Evolutionary conservation across 2,888 invertebrate species (phyloP), one percentile per base, ranked within the genome.

Genomic region (Ophion slaviceki): DNA sequence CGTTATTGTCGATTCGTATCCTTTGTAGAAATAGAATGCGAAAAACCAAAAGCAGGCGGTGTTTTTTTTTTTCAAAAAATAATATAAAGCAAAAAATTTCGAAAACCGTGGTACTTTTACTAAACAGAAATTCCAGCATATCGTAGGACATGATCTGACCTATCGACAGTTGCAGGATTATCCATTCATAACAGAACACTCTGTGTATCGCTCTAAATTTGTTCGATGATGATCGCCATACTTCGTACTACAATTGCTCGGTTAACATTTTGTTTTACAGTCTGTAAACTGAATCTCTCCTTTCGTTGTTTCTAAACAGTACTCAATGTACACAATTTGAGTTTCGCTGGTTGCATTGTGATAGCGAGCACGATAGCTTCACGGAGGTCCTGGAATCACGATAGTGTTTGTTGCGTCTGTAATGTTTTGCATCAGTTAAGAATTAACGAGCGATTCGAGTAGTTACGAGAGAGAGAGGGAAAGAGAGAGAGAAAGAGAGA

Each of bases 351-450:
- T 24, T 14, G 53, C 8, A 61, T 61, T 20, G 61, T 61, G 61
- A 61, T 61, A 61, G 20, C 71, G 0, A 57, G 14, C 61, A 40
- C 7, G 78, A 70, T 40, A 4, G 24, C 75, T 80, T 82, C 82
- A 66, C 64, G 80, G 86, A 83, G 83, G 83, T 86, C 86, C 70
- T 80, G 80, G 86, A 86, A 86, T 81, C 36, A 80, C 80, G 86
- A 81, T 86, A 86, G 74, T 86, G 70, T 86, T 74, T 78, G 83
- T 86, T 80, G 61, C 77, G 83, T 86, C 86, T 78, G 47, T 68
- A 57, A 74, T 68, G 80, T 78, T 67, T 84, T 47, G 76, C 36
- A 74, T 11, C 68, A 67, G 64, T 47, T 45, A 70, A 72, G 17
- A 66, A 59, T 80, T 57, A 80, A 74, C 68, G 72, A 62, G 53